These are phyloP conservation scores for Aleadryas rufinucha DNA, from an alignment of 2,113 vertebrate genomes.

Conservation along the genomic window DNA sequence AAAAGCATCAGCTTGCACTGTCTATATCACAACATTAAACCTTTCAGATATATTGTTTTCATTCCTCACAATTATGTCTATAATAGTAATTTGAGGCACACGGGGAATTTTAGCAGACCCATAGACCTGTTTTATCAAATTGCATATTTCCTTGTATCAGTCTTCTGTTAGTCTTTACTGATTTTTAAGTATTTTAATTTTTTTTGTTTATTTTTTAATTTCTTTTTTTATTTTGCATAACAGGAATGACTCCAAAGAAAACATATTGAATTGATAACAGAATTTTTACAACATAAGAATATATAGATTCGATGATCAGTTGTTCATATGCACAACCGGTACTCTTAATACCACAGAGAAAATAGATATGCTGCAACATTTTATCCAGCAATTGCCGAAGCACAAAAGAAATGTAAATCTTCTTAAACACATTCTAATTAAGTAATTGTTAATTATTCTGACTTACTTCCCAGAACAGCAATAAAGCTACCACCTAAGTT, in stretches of 20 bases:
- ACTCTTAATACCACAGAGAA: neutral
- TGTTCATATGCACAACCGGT: neutral
- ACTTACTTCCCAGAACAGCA: neutral
- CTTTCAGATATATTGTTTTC: neutral
- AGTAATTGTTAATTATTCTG: neutral
- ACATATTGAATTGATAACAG: neutral
- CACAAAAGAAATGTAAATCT: neutral
- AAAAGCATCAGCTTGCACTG: neutral
- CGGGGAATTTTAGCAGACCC: neutral
- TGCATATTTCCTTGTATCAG: neutral
- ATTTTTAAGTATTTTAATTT: neutral
- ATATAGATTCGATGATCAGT: neutral
- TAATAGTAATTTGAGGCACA: neutral
- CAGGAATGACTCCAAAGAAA: neutral
- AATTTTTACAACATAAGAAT: neutral
- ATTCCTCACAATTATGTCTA: neutral
- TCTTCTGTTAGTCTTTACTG: neutral
- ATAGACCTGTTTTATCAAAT: neutral
- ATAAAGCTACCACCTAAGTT: neutral
- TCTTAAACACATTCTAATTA: neutral
- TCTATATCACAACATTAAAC: constrained; percentile 12
- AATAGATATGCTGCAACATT: neutral
- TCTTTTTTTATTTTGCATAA: neutral
- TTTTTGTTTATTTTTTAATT: neutral
- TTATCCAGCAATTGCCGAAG: neutral